A percentile compares a stretch with the other conserved stretches of the same genome.
Conservation (phyloP, 2,888 invertebrate species). For the Drosophila recens region DNA sequence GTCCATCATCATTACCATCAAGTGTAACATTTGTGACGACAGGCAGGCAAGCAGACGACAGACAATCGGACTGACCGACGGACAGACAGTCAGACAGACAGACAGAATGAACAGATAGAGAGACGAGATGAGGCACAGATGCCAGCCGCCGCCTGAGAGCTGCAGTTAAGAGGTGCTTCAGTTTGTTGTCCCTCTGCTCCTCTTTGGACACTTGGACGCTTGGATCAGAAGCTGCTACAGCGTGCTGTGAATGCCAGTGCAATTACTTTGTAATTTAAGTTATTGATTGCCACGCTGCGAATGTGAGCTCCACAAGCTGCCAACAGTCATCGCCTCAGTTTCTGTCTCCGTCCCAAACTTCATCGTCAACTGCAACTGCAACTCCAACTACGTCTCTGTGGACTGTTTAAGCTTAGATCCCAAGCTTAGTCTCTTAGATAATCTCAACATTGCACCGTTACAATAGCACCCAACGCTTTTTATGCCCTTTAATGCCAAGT, state of each 20-base stretch:
- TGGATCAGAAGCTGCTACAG: constrained; percentile 63
- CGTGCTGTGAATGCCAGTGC: constrained; percentile 82
- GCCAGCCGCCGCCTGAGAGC: constrained; percentile 46
- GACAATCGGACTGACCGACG: constrained; percentile 40
- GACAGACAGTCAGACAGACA: constrained; percentile 23
- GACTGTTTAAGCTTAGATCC: constrained; percentile 50
- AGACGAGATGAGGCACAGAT: constrained; percentile 19
- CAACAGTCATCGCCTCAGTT: constrained; percentile 39
- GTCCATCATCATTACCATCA: constrained; percentile 85
- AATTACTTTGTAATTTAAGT: constrained; percentile 85
- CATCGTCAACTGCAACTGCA: constrained; percentile 10
- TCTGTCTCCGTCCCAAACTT: constrained; percentile 8
- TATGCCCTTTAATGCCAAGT: constrained; percentile 49
- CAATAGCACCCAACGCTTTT: constrained; percentile 69
- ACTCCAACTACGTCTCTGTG: constrained; percentile 31
- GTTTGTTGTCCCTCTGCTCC: constrained; percentile 40
- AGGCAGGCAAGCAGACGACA: constrained; percentile 71
- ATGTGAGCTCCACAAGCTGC: constrained; percentile 58
- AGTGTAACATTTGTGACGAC: constrained; percentile 81
- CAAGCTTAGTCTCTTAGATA: constrained; percentile 61
- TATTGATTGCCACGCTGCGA: constrained; percentile 83
- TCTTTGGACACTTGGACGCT: constrained; percentile 21
- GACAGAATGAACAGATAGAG: constrained; percentile 25
- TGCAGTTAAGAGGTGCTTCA: constrained; percentile 34
- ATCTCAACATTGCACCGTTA: constrained; percentile 71